Base-by-base conservation (phyloP, 2,888 invertebrate genomes). In the Venustoraphidia nigricollis region DNA sequence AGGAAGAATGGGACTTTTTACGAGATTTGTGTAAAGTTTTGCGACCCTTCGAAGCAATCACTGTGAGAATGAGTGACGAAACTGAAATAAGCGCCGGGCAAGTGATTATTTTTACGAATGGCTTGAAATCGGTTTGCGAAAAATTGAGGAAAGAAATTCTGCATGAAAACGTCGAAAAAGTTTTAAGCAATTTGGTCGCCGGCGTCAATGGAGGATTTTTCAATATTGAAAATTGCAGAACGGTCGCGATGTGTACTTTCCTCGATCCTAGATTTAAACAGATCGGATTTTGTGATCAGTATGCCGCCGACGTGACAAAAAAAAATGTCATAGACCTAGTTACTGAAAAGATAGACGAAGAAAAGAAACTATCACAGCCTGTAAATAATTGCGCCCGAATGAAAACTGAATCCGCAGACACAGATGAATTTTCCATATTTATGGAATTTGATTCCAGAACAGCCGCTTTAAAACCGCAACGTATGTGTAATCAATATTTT, bases 1-100 rank as follows among this genome's bases (percentile, higher is more conserved):
- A 45, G n/a, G 54, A 53, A 48, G 56, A 57, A 47, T 57, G 53
- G 55, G 10, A 50, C 36, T 47, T 53, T 10, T 17, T 57, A 14
- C 39, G 36, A 11, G 50, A 55, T 11, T 10, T 56, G 9, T 49
- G 36, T 11, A 53, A 46, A 47, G 40, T 55, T n/a, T 52, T 58
- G 41, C 43, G 55, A 47, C 57, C 55, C 8, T 44, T 57, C 43
- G 54, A 55, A 47, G 47, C 37, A 37, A 44, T 56, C 11, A 57
- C 56, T 2, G 54, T 54, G 45, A 45, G 51, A 17, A 50, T 56
- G 36, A 55, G 54, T 41, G 55, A 51, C 5, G 52, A 56, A 53
- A 53, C 54, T 13, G 54, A 55, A 50, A 17, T 53, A 9, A 52
- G 54, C 14, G 52, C 52, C 13, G 56, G 56, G 44, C 11, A 52